Conservation (phyloP, 1,140 invertebrate genomes). For the Cydia fagiglandana region DNA sequence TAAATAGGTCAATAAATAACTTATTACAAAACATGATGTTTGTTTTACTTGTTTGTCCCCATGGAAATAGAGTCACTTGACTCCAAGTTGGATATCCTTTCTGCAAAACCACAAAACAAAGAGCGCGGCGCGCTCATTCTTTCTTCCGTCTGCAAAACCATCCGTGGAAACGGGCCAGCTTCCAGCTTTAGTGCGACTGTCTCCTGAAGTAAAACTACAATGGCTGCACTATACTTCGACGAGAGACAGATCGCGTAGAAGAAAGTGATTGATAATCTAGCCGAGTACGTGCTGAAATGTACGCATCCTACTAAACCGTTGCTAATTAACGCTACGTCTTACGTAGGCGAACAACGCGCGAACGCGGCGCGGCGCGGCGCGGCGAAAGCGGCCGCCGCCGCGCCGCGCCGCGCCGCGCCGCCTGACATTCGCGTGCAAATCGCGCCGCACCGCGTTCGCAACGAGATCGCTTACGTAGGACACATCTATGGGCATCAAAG, state of each 20-base stretch:
- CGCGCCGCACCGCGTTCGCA: too few relatives aligned
- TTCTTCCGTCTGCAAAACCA: constrained; percentile 56
- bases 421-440: too few relatives aligned
- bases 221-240: constrained; percentile 65
- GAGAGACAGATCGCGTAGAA: constrained; percentile 51
- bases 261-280: constrained; percentile 63
- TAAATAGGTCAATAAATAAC: background rate
- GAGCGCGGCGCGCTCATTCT: too few relatives aligned
- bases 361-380: too few relatives aligned
- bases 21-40: constrained; percentile 8
- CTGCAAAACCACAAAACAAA: constrained; percentile 55
- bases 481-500: too few relatives aligned
- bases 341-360: too few relatives aligned
- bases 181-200: constrained; percentile 59
- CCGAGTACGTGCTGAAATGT: constrained; percentile 52
- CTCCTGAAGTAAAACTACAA: constrained; percentile 56
- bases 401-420: too few relatives aligned
- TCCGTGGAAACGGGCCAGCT: constrained; percentile 50
- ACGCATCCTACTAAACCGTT: too few relatives aligned
- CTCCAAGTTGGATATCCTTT: constrained; percentile 58
- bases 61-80: constrained; percentile 50
- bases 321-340: too few relatives aligned
- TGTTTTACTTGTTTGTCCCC: background rate
- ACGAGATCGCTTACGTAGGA: too few relatives aligned
- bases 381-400: too few relatives aligned